phyloP scores from a whole-genome alignment of 2,797 vertebrate genomes.

The Pampus argenteus region DNA sequence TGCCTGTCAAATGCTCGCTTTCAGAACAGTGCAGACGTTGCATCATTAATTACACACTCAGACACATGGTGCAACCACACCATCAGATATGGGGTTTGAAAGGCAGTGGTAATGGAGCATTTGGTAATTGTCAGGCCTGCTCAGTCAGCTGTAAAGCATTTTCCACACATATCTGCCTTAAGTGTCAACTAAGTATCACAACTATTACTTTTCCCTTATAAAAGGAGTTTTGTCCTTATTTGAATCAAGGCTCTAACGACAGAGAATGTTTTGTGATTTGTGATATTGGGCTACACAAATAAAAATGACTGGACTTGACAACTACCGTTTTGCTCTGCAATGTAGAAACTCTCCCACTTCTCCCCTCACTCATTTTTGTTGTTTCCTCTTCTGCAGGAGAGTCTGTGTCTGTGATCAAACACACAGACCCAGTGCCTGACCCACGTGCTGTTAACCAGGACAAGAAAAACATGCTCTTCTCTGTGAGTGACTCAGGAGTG shows the following conservation, averaged over 20 bases:
- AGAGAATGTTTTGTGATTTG: too few species aligned
- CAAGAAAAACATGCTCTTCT: slow-evolving; percentile 99
- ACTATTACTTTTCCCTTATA: neutral
- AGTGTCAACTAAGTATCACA: slow-evolving; percentile 45
- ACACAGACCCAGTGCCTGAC: slow-evolving; percentile 98
- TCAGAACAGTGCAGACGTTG: slow-evolving; percentile 43
- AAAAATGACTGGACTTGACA: neutral
- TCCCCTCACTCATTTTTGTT: slow-evolving; percentile 19
- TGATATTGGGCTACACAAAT: too few species aligned
- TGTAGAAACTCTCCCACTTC: slow-evolving; percentile 13
- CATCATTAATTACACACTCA: slow-evolving; percentile 54
- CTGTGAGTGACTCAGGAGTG: slow-evolving; percentile 86
- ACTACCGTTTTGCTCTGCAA: slow-evolving; percentile 17
- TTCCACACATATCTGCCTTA: slow-evolving; percentile 34
- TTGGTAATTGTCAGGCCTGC: slow-evolving; percentile 57
- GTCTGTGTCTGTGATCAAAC: slow-evolving; percentile 98
- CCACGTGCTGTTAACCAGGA: slow-evolving; percentile 99
- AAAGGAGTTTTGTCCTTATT: neutral
- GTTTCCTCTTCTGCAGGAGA: slow-evolving; percentile 86
- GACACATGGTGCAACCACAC: slow-evolving; percentile 17
- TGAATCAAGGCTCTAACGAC: neutral
- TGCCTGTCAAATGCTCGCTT: slow-evolving; percentile 48
- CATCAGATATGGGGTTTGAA: slow-evolving; percentile 49
- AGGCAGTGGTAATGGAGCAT: slow-evolving; percentile 31
- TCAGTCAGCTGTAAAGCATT: slow-evolving; percentile 50